Evolutionary conservation across 2,888 invertebrate genomes (phyloP).

Genomic region (Chrysotoxum bicinctum): DNA sequence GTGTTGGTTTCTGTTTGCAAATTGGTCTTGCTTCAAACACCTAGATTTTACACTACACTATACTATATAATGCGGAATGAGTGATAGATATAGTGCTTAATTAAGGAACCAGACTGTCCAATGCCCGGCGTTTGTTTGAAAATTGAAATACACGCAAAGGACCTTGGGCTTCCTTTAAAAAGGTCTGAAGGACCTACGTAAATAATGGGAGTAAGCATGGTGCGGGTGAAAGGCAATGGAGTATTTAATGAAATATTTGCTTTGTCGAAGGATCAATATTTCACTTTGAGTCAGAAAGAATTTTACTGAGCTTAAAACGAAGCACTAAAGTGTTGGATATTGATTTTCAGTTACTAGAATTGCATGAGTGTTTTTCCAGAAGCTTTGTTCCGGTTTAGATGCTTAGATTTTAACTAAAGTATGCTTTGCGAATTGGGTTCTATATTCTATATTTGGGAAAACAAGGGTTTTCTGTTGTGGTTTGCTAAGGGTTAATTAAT

Average conservation of each 20-base stretch:
- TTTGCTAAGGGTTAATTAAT: conserved; percentile 29
- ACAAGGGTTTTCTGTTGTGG: conserved; percentile 16
- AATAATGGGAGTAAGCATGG: neutral
- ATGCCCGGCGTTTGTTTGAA: conserved; percentile 6
- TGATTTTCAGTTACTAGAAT: conserved; percentile 16
- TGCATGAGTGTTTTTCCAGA: neutral
- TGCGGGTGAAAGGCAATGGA: neutral
- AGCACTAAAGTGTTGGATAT: neutral
- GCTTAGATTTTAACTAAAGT: conserved; percentile 5
- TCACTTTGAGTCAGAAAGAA: conserved; percentile 3
- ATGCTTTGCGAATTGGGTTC: conserved; percentile 2
- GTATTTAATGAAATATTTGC: conserved; percentile 42
- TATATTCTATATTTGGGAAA: neutral
- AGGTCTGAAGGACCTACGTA: neutral
- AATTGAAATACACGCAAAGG: conserved; percentile 12
- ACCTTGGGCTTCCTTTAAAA: neutral
- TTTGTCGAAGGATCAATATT: conserved; percentile 32
- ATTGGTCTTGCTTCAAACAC: conserved; percentile 28
- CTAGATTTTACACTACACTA: conserved; percentile 15
- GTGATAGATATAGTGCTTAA: conserved; percentile 31
- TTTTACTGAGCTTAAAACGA: neutral
- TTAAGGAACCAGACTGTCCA: conserved; percentile 34
- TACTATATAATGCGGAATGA: neutral
- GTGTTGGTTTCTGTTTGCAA: conserved; percentile 39
- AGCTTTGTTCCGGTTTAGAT: neutral